Percentiles rank a stretch among this genome's conserved stretches.
These are phyloP conservation scores for Adineta ricciae DNA, from an alignment of 2,888 invertebrate species.

Conservation along the genomic window DNA sequence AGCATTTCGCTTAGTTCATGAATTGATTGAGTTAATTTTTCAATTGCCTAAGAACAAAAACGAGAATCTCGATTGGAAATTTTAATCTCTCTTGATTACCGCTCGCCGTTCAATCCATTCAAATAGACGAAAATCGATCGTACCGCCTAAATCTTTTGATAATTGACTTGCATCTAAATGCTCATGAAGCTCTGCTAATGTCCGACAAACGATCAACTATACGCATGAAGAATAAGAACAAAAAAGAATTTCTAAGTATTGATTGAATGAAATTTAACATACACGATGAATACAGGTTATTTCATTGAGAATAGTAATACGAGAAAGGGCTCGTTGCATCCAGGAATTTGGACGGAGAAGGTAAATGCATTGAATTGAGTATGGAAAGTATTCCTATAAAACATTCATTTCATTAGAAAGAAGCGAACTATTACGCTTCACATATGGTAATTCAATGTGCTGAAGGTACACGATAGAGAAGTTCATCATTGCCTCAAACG, in stretches of 20 bases:
- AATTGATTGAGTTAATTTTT: neutral
- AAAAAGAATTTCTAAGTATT: neutral
- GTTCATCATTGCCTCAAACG: too few species aligned
- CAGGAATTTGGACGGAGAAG: slow-evolving; percentile 83
- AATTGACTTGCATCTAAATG: slow-evolving; percentile 72
- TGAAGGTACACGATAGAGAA: too few species aligned
- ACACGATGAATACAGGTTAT: slow-evolving; percentile 2
- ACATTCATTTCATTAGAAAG: neutral
- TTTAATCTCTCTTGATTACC: slow-evolving; percentile 53
- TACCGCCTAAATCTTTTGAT: slow-evolving; percentile 78
- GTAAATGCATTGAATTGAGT: slow-evolving; percentile 82
- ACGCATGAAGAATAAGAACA: slow-evolving; percentile 22
- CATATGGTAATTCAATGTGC: too few species aligned
- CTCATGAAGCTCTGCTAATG: slow-evolving; percentile 72
- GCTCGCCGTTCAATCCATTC: slow-evolving; percentile 94
- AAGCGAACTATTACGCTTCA: too few species aligned
- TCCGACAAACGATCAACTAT: slow-evolving; percentile 67
- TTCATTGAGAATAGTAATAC: slow-evolving; percentile 27
- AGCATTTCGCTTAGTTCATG: neutral
- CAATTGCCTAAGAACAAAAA: neutral
- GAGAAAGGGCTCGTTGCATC: slow-evolving; percentile 85
- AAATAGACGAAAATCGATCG: slow-evolving; percentile 75
- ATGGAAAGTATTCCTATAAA: slow-evolving; percentile 79
- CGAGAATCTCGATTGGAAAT: neutral
- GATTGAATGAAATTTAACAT: neutral